Conservation (phyloP, 1,140 invertebrate genomes). For the Drosophila parabipectinata region DNA sequence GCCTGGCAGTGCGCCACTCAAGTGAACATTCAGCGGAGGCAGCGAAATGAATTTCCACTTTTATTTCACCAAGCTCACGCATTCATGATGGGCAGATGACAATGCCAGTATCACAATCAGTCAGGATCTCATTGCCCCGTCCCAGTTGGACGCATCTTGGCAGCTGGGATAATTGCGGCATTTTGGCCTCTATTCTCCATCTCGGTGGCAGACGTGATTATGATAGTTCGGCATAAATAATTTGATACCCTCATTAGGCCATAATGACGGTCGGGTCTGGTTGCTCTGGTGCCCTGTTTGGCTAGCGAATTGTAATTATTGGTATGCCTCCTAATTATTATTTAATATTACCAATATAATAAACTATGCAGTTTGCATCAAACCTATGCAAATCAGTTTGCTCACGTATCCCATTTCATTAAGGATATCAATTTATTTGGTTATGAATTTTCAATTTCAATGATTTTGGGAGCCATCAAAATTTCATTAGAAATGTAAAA, state of each 20-base stretch:
- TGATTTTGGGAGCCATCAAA: neutral
- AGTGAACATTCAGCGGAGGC: constrained; percentile 55
- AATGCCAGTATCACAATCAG: constrained; percentile 31
- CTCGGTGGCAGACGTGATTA: constrained; percentile 41
- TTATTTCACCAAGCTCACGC: constrained; percentile 56
- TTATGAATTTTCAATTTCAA: constrained; percentile 2
- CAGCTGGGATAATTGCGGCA: constrained; percentile 35
- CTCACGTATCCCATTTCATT: constrained; percentile 4
- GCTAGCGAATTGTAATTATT: constrained; percentile 10
- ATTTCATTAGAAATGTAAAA: constrained; percentile 2
- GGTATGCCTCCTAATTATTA: constrained; percentile 31
- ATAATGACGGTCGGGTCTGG: constrained; percentile 14
- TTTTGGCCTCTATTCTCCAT: constrained; percentile 1
- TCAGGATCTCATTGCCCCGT: constrained; percentile 8
- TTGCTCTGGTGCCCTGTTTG: neutral
- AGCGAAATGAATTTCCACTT: constrained; percentile 75
- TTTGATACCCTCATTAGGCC: constrained; percentile 34
- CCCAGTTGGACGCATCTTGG: constrained; percentile 26
- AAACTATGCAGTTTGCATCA: constrained; percentile 16
- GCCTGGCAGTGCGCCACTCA: constrained; percentile 26
- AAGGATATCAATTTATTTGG: constrained; percentile 10
- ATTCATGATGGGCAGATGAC: constrained; percentile 19
- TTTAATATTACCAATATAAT: constrained; percentile 40
- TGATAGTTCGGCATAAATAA: constrained; percentile 56
- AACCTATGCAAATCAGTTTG: constrained; percentile 15